Percentiles rank a stretch among this genome's conserved stretches.
phyloP scores from a whole-genome alignment of 2,888 invertebrate species.

The Drosophila borealis region DNA sequence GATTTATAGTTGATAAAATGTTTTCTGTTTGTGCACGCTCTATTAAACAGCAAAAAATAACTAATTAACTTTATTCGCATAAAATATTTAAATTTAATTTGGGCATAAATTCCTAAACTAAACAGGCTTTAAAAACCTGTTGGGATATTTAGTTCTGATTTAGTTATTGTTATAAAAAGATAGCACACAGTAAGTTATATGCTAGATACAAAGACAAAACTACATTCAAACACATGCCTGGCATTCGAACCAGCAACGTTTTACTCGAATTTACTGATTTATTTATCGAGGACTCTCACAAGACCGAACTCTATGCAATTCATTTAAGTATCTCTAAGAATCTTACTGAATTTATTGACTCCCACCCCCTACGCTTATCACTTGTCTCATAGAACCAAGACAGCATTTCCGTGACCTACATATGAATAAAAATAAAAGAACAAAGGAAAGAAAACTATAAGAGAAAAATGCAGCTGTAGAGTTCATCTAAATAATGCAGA shows the following conservation, averaged over 20 bases:
- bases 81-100: background rate
- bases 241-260: too few species aligned
- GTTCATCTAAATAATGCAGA: constrained; percentile 45
- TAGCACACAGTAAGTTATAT: too few species aligned
- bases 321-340: constrained; percentile 13
- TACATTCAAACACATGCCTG: too few species aligned
- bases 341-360: constrained; percentile 6
- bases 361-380: constrained; percentile 6
- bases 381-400: constrained; percentile 17
- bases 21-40: background rate
- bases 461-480: constrained; percentile 43
- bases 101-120: too few species aligned
- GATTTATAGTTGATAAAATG: background rate
- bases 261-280: too few species aligned
- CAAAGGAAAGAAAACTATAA: constrained; percentile 1
- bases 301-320: constrained; percentile 5
- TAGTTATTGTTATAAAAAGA: too few species aligned
- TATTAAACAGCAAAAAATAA: background rate
- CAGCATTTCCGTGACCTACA: constrained; percentile 45
- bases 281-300: too few species aligned
- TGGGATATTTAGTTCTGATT: too few species aligned
- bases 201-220: too few species aligned
- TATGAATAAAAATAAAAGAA: constrained; percentile 26
- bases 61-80: background rate
- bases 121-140: too few species aligned